These are phyloP conservation scores for Tenthredo distinguenda DNA, from an alignment of 2,888 invertebrate species.

Conservation along the genomic window DNA sequence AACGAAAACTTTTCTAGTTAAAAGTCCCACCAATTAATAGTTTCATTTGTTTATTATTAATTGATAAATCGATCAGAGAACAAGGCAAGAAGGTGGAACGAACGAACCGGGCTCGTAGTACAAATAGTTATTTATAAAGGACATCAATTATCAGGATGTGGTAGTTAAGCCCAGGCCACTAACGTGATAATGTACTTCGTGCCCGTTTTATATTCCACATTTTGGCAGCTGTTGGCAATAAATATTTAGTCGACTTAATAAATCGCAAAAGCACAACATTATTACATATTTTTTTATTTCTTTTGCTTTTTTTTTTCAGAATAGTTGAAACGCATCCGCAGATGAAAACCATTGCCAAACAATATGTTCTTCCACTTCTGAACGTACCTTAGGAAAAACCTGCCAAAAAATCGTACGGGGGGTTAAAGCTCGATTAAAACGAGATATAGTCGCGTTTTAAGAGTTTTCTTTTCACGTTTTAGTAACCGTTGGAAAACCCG, in stretches of 20 bases:
- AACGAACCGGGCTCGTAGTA: not conserved
- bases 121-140: slow-evolving; percentile 12
- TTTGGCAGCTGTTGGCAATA: slow-evolving; percentile 72
- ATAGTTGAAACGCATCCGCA: not conserved
- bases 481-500: not conserved
- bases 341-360: slow-evolving; percentile 65
- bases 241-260: slow-evolving; percentile 68
- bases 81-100: not conserved
- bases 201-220: slow-evolving; percentile 63
- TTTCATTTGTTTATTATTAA: not conserved
- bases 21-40: slow-evolving; percentile 3
- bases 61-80: not conserved
- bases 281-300: not conserved
- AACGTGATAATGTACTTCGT: slow-evolving; percentile 26
- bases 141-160: not conserved
- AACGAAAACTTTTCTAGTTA: not conserved
- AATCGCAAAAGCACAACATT: slow-evolving; percentile 60
- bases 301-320: not conserved
- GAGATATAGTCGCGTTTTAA: not conserved
- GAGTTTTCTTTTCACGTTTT: not conserved
- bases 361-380: slow-evolving; percentile 51
- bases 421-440: not conserved
- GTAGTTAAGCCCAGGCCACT: not conserved
- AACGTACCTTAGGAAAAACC: not conserved
- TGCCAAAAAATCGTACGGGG: slow-evolving; percentile 2